Base-by-base conservation (phyloP, 64 coral and sea anemone genomes). In the Montipora capricornis region DNA sequence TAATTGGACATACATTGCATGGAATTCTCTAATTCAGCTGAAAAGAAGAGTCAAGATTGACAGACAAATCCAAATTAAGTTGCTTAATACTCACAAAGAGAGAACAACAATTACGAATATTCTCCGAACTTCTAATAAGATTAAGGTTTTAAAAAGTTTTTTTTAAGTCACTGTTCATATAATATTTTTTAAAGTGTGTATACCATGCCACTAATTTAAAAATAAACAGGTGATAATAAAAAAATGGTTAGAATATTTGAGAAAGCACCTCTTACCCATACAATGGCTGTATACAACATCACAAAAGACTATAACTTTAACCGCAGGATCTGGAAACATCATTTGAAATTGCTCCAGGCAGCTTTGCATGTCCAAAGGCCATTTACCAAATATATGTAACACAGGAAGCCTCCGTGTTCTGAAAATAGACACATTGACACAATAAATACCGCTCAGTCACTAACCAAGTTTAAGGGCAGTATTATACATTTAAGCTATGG, bases 381-480 rank as follows among this genome's bases (percentile, higher is more conserved):
- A 58, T 92, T 92, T 99, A n/a, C 98, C 98, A 96, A 99, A 99
- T 12, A 96, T 77, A 87, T 89, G 92, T 19, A 94, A 71, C 6
- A 96, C 98, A 26, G 98, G 98, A 66, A 99, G 44, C 45, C 93
- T 77, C 74, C 81, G 75, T 20, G 94, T 99, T 60, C 98, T 99
- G 61, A 11, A 68, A 80, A 13, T 57, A 57, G 53, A 57, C 6
- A 57, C 6, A 8, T 57, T 37, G 37, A 37, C 37, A 37, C 37
- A 37, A 37, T 37, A 37, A 37, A 37, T 37, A 37, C 37, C 37
- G 37, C 37, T 37, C 37, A 37, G 37, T 37, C 2, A 37, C 37
- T 2, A 37, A 37, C 37, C 37, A 37, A 37, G 37, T 37, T 37
- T 37, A 37, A 37, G 37, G 37, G 37, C 37, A 37, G 37, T 37